Base-by-base conservation (phyloP, 2,797 vertebrate species). In the Champsocephalus gunnari region DNA sequence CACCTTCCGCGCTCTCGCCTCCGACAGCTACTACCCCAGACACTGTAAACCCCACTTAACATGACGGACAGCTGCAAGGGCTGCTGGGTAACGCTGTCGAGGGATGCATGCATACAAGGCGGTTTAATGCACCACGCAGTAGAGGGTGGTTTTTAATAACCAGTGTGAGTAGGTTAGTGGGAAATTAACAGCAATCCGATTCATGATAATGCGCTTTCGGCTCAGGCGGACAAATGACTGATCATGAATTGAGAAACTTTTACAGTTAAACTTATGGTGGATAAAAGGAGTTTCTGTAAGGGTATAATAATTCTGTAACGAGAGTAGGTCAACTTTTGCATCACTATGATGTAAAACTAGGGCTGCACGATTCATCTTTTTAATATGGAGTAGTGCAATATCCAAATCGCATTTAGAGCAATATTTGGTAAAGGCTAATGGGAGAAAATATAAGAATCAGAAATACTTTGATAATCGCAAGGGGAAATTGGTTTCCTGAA, bases 1-100 rank as follows among this genome's bases (percentile, higher is more conserved):
- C 75, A 58, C 72, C 71, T 66, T 44, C 73, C 63, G 56, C 81
- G 12, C 76, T 80, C 84, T 77, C n/a, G 32, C 50, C 47, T 62
- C 56, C 50, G 82, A 88, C 84, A 80, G 80, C 64, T 69, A 83
- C 77, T 75, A 80, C 87, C 83, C 85, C 86, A 83, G 82, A 88
- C 83, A 80, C 84, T 81, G 85, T 88, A 90, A 91, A 90, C 68
- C 77, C 73, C 86, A 82, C 79, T 87, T 79, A 80, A 57, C 48
- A 14, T 90, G 85, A 90, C 14, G 77, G 87, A 88, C 82, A 80
- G 79, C 82, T 41, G 2, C 65, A 55, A 55, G 81, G 71, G 73
- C 60, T 0, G 32, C 53, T 34, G 32, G 32, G 55, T 11, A 5
- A n/a, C 41, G 71, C 71, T 61, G 75, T 53, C 59, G 13, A 66